phyloP scores from a whole-genome alignment of 1,140 invertebrate genomes.

The Pectinophora gossypiella region DNA sequence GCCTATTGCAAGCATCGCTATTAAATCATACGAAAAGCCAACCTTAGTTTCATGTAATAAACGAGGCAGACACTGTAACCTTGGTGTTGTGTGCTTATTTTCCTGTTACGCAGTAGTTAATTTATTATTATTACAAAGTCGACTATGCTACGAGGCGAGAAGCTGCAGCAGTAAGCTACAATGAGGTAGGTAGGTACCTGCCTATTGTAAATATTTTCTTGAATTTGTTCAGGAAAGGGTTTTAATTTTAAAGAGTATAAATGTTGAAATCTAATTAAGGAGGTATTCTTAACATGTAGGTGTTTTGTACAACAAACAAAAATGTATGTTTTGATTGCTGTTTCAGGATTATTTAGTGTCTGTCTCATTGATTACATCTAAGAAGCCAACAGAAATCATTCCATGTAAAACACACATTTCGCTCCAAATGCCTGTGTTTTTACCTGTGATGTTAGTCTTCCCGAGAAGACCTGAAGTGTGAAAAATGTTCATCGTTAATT shows the following conservation, averaged over 20 bases:
- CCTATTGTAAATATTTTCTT: too few relatives aligned
- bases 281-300: too few relatives aligned
- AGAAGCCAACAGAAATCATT: slow-evolving; percentile 47
- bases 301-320: too few relatives aligned
- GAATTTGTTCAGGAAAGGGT: too few relatives aligned
- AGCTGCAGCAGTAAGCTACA: too few relatives aligned
- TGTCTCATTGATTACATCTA: slow-evolving; percentile 26
- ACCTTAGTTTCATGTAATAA: slow-evolving; percentile 40
- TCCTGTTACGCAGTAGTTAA: not conserved
- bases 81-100: not conserved
- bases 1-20: slow-evolving; percentile 28
- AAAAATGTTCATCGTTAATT: slow-evolving; percentile 73
- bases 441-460: slow-evolving; percentile 77
- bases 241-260: too few relatives aligned
- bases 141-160: too few relatives aligned
- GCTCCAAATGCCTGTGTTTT: slow-evolving; percentile 38
- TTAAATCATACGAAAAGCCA: slow-evolving; percentile 56
- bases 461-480: slow-evolving; percentile 76
- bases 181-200: too few relatives aligned
- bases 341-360: too few relatives aligned
- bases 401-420: slow-evolving; percentile 51
- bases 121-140: too few relatives aligned
- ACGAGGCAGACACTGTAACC: slow-evolving; percentile 22
- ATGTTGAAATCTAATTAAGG: too few relatives aligned
- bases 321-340: too few relatives aligned